Percentiles rank a stretch among this genome's conserved stretches.
Evolutionary conservation across 2,797 vertebrate species (phyloP).

Genomic region (Eupleurogrammus muticus): DNA sequence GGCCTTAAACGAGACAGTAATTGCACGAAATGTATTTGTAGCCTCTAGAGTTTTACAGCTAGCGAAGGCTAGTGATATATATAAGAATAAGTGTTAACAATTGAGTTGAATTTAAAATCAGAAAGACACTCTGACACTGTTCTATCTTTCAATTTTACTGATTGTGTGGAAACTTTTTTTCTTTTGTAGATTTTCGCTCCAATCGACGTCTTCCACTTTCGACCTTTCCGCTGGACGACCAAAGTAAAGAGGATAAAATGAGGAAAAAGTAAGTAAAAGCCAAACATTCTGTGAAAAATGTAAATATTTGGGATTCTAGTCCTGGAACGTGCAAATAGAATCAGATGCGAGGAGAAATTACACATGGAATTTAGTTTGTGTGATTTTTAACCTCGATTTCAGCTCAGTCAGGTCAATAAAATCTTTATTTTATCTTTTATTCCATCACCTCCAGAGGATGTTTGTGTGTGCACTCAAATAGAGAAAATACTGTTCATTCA

Average conservation of each 20-base stretch:
- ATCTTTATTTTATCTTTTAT: neutral
- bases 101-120: too few relatives aligned
- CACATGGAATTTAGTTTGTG: neutral
- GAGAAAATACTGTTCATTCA: neutral
- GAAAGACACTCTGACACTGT: too few relatives aligned
- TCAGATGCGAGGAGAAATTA: neutral
- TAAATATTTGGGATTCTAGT: neutral
- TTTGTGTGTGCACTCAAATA: neutral
- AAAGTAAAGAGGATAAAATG: neutral
- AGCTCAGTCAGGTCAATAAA: neutral
- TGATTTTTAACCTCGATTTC: neutral
- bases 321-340: neutral
- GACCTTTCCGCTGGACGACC: neutral
- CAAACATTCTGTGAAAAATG: neutral
- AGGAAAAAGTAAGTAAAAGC: neutral
- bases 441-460: neutral
- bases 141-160: neutral
- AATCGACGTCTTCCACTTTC: neutral
- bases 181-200: neutral
- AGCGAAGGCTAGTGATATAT: too few relatives aligned
- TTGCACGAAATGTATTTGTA: neutral
- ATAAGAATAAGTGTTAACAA: too few relatives aligned
- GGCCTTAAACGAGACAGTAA: neutral
- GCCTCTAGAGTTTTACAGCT: too few relatives aligned
- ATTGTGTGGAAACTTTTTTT: neutral